phyloP scores from a whole-genome alignment of 30 jellyfish, hydroid and myxozoan species.

The Turritopsis dohrnii region DNA sequence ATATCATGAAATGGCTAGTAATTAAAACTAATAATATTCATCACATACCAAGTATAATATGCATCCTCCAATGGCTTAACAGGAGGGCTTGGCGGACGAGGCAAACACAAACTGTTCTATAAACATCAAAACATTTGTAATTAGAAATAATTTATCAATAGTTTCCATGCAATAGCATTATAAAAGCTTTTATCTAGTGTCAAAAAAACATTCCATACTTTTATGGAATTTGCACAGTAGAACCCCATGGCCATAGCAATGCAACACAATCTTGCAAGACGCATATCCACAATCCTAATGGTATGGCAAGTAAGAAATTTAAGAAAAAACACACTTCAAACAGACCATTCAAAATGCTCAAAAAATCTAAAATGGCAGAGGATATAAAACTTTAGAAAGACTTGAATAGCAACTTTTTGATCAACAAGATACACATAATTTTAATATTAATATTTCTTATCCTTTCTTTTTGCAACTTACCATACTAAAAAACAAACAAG shows the following conservation, averaged over 20 bases:
- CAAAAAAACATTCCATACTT: conserved; percentile 30
- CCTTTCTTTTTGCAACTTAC: conserved; percentile 26
- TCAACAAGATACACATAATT: too few relatives aligned
- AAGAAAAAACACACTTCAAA: too few relatives aligned
- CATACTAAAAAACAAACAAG: conserved; percentile 67
- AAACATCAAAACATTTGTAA: neutral
- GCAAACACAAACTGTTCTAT: conserved; percentile 80
- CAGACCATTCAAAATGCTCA: too few relatives aligned
- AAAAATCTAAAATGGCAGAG: neutral
- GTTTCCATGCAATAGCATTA: neutral
- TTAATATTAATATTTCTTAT: too few relatives aligned
- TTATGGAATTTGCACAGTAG: conserved; percentile 71
- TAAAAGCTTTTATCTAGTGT: neutral
- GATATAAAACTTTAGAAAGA: neutral
- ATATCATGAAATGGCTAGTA: neutral
- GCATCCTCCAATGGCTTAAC: conserved; percentile 88
- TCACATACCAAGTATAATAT: conserved; percentile 70
- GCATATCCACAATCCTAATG: conserved; percentile 73
- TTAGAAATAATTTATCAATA: neutral
- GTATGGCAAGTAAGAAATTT: too few relatives aligned
- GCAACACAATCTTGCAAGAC: conserved; percentile 80
- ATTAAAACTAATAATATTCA: neutral
- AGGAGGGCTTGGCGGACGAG: conserved; percentile 98
- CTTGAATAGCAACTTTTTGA: neutral
- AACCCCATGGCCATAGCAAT: conserved; percentile 86